Evolutionary conservation across 2,797 vertebrate species (phyloP).

Genomic region (Megaceryle alcyon): DNA sequence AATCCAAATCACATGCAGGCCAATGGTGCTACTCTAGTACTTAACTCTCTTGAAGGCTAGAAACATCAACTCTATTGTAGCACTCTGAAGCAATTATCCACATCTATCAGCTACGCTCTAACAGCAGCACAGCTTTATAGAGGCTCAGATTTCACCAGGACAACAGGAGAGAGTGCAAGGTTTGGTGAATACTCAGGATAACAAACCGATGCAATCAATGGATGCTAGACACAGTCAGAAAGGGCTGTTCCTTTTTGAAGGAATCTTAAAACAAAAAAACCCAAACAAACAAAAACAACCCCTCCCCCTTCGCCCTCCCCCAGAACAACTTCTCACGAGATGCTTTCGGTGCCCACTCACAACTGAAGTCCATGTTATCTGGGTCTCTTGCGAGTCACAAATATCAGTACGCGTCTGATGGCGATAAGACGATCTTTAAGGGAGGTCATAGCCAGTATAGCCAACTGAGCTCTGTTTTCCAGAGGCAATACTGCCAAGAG

Average conservation of each 20-base stretch:
- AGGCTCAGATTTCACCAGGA: conserved; percentile 70
- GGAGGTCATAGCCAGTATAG: conserved; percentile 89
- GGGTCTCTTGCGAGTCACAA: conserved; percentile 88
- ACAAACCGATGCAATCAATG: conserved; percentile 32
- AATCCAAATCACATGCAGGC: conserved; percentile 33
- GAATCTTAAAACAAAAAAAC: background rate
- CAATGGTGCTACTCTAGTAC: background rate
- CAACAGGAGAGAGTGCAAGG: conserved; percentile 48
- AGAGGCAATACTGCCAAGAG: conserved; percentile 89
- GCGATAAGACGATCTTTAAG: conserved; percentile 91
- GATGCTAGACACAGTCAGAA: conserved; percentile 37
- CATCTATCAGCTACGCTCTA: conserved; percentile 35
- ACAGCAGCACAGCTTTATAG: conserved; percentile 52
- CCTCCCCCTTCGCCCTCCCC: background rate
- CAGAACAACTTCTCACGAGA: conserved; percentile 23
- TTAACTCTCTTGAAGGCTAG: conserved; percentile 29
- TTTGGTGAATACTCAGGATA: conserved; percentile 53
- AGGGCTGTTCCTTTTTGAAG: conserved; percentile 21
- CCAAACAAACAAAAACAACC: background rate
- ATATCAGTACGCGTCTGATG: conserved; percentile 88
- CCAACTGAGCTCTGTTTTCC: conserved; percentile 91
- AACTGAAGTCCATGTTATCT: conserved; percentile 78
- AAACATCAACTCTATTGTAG: conserved; percentile 46
- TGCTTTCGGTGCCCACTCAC: conserved; percentile 46
- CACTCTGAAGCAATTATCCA: conserved; percentile 53